Evolutionary conservation across 1,140 invertebrate species (phyloP), one percentile per base, ranked within the genome.

Genomic region (Leptopilina boulardi): DNA sequence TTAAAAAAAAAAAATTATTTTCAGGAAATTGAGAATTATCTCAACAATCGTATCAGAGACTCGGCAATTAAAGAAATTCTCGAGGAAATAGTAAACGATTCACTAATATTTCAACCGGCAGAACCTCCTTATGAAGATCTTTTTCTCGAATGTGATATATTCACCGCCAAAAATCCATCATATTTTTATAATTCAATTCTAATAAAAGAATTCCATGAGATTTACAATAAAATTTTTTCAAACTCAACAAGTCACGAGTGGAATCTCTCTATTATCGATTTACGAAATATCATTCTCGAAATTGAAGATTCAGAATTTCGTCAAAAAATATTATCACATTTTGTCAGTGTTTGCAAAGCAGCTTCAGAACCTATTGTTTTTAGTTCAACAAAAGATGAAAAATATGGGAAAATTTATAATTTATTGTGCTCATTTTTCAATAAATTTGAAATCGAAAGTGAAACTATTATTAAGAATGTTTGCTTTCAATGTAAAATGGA

Each of bases 191-290:
- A 85, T 70, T 78, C 82, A 0, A 66, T 38, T 4, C 2, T 82
- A 0, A 30, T 90, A 1, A 75, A 75, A 0, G 81, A 88, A 23
- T 80, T 91, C 3, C 83, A 83, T 4, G 51, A 18, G 8, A 77
- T 91, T 19, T 85, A 87, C 41, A 11, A 77, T 3, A 19, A 18
- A 0, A 54, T 81, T 2, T 73, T 30, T n/a, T n/a, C n/a, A n/a
- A n/a, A n/a, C n/a, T n/a, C 6, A 34, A 73, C 74, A 9, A 56
- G 70, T 0, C 11, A 34, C 0, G 9, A 73, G 3, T 91, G 89
- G 89, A 83, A 85, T 18, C 78, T 88, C 4, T 83, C 79, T 1
- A 42, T 90, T 0, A 23, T 72, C 4, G 83, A 86, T 19, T 54
- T 91, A 0, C 82, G 87, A 30, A 56, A 71, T 5, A 75, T 75